phyloP scores from a whole-genome alignment of 35 echinoderm and acorn worm species.

The Stichopus chloronotus region DNA sequence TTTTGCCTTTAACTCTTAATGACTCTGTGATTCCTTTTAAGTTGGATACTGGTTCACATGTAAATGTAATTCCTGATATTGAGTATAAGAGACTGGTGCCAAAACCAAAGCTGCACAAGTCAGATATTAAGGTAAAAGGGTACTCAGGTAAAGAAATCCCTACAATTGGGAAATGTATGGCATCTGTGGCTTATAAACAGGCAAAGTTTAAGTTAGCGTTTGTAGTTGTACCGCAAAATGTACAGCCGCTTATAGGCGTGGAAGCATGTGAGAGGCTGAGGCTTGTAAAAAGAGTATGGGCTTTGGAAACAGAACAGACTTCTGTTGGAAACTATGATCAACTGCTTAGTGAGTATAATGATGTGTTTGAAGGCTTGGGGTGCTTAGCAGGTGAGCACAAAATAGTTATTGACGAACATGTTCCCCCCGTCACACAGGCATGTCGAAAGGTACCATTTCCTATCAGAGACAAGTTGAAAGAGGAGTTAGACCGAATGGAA shows the following conservation, averaged over 20 bases:
- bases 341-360: neutral
- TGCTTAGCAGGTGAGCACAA: conserved; percentile 54
- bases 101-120: conserved; percentile 17
- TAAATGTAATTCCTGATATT: conserved; percentile 59
- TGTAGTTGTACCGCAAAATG: conserved; percentile 50
- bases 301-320: neutral
- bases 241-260: conserved; percentile 68
- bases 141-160: conserved; percentile 55
- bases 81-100: conserved; percentile 42
- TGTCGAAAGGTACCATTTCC: conserved; percentile 60
- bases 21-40: conserved; percentile 42
- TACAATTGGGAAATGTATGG: conserved; percentile 55
- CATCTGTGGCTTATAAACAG: conserved; percentile 20
- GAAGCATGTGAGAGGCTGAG: conserved; percentile 58
- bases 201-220: conserved; percentile 47
- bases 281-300: conserved; percentile 44
- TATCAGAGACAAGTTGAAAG: conserved; percentile 55
- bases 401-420: conserved; percentile 29
- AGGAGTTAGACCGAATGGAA: conserved; percentile 72
- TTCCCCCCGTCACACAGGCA: conserved; percentile 16
- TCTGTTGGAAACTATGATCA: neutral
- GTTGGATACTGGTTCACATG: conserved; percentile 71
- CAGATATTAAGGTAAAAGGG: neutral
- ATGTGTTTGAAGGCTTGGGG: conserved; percentile 63
- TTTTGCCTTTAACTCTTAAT: conserved; percentile 6